Percentiles rank a stretch among this genome's conserved stretches.
Conservation (phyloP, 2,113 vertebrate species). For the Crotalus helleri region DNA sequence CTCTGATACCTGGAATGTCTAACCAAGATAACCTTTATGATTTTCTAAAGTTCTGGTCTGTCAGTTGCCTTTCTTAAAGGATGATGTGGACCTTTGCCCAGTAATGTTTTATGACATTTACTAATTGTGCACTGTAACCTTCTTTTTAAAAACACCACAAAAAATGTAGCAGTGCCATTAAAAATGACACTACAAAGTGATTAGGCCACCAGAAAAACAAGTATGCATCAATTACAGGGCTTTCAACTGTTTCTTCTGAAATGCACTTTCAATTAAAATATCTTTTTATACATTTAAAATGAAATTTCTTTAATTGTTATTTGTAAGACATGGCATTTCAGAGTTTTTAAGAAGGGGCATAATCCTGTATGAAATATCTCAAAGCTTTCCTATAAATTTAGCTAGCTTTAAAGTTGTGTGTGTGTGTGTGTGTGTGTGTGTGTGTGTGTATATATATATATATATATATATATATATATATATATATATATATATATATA, state of each 20-base stretch:
- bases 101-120: constrained; percentile 18
- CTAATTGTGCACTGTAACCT: constrained; percentile 5
- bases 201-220: background rate
- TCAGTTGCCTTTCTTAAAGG: constrained; percentile 44
- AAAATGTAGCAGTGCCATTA: constrained; percentile 6
- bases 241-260: background rate
- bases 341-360: background rate
- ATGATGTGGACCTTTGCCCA: constrained; percentile 44
- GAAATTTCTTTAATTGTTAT: background rate
- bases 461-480: too few species aligned
- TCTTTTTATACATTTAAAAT: background rate
- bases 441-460: too few species aligned
- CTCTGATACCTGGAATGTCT: constrained; percentile 58
- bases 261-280: background rate
- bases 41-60: constrained; percentile 49
- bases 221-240: constrained; percentile 5
- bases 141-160: constrained; percentile 1
- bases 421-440: too few species aligned
- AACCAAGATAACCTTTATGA: constrained; percentile 56
- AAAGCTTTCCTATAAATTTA: background rate
- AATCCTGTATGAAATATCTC: background rate
- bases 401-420: background rate
- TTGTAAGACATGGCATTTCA: background rate
- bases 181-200: constrained; percentile 11
- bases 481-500: too few species aligned